Evolutionary conservation across 2,888 invertebrate genomes (phyloP), one percentile per base, ranked within the genome.

Genomic region (Napeogenes inachia): DNA sequence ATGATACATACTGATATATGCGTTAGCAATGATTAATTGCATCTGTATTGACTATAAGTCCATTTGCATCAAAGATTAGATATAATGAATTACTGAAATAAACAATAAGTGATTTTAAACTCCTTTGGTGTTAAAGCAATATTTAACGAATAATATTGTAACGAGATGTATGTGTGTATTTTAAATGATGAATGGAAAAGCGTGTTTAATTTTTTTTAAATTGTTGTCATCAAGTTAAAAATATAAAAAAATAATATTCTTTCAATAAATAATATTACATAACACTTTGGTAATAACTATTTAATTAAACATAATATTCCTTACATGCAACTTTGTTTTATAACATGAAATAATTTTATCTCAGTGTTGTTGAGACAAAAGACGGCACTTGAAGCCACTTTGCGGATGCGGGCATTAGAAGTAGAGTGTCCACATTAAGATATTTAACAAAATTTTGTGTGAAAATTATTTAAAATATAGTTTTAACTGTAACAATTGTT

Each of bases 361-460:
- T 50, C 50, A 50, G 30, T 30, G 21, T 50, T 50, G 50, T 50
- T 50, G 50, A 50, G 50, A 50, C 50, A 50, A 50, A 50, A 50
- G 21, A 30, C 50, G 50, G 30, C 50, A 50, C 50, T 50, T 50
- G 50, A 50, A 50, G 50, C 21, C 50, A 50, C 50, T 50, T 50
- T 50, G 50, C 50, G 50, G 50, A 50, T 50, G 50, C 30, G 50
- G 50, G 50, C 30, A 30, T 50, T 50, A 30, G 30, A 50, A 2
- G 21, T 50, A 50, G 10, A 5, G 50, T 50, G 30, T 4, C 21
- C 50, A 50, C 21, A 13, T 13, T 47, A 2, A 21, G 2, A 21
- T 5, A 47, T 47, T 47, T 47, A 6, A n/a, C 4, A 21, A 12
- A 6, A n/a, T 47, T 4, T 47, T 13, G 8, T 47, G 21, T 21